phyloP scores from a whole-genome alignment of 1,140 invertebrate genomes.

The Teleopsis dalmanni region DNA sequence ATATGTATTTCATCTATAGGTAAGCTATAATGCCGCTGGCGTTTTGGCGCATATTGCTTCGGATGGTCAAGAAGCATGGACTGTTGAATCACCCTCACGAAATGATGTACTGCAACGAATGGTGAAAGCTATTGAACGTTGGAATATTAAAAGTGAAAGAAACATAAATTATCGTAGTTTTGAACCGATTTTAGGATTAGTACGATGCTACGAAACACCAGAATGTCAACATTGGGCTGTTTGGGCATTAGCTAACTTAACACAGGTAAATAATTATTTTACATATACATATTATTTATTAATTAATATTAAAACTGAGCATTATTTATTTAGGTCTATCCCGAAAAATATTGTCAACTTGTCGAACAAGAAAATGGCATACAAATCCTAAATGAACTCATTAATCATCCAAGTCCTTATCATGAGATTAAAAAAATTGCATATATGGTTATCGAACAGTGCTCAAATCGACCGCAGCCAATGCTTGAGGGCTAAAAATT shows the following conservation, averaged over 20 bases:
- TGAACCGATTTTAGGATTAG: constrained; percentile 77
- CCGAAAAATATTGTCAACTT: constrained; percentile 83
- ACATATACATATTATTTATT: background rate
- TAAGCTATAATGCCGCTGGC: constrained; percentile 94
- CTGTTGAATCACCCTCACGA: constrained; percentile 59
- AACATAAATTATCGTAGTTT: constrained; percentile 98
- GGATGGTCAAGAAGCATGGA: constrained; percentile 81
- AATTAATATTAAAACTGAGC: background rate
- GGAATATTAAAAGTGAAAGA: constrained; percentile 76
- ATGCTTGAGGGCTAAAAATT: constrained; percentile 30
- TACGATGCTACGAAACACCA: constrained; percentile 73
- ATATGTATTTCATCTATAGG: constrained; percentile 46
- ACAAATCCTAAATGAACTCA: constrained; percentile 60
- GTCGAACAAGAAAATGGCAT: constrained; percentile 81
- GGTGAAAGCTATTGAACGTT: constrained; percentile 73
- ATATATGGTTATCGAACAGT: constrained; percentile 58
- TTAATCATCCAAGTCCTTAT: constrained; percentile 55
- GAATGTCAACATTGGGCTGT: constrained; percentile 93
- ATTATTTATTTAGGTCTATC: constrained; percentile 30
- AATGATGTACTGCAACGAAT: constrained; percentile 69
- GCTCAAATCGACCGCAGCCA: constrained; percentile 28
- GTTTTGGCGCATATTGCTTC: constrained; percentile 92
- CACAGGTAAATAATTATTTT: constrained; percentile 53
- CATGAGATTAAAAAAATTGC: constrained; percentile 60
- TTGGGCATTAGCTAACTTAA: constrained; percentile 97